Evolutionary conservation across 2,797 vertebrate species (phyloP), one percentile per base, ranked within the genome.

Genomic region (Rhadinocentrus ornatus): DNA sequence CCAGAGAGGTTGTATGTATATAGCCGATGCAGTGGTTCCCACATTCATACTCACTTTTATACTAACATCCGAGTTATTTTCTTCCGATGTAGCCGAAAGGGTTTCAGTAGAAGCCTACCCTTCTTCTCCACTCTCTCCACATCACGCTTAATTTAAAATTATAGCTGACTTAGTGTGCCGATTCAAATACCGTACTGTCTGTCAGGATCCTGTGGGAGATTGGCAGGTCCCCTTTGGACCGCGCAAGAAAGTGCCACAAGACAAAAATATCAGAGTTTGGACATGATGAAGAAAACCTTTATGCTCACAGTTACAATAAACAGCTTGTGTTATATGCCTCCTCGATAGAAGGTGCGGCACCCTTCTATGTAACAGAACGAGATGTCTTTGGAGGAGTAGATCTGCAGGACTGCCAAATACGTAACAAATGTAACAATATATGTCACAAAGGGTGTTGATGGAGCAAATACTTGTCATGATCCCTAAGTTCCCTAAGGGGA

Each of bases 81-180:
- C 80, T 89, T 88, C 81, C 73, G 24, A 82, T 73, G 75, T 72
- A 73, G 88, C 89, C 88, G 77, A 86, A 87, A 81, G 73, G 82
- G 88, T 87, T 92, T 89, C 74, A 90, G 84, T 84, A 78, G 77
- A 81, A 32, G 1, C 32, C 65, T 29, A 69, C 63, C 46, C 68
- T 10, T 55, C 68, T 48, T 22, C 53, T 58, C 60, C 65, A 24
- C 71, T 75, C 66, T 71, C 76, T 74, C 77, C 87, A 88, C 90
- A 93, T 92, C 89, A 93, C 86, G 92, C 90, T 94, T 94, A 93
- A 94, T 95, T 95, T 94, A 93, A 93, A 90, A 87, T 86, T 91
- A 81, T 91, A 90, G 93, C 93, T 93, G 91, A 91, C 89, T 93
- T 92, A 90, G 89, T 94, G 93, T 93, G 84, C 89, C 81, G 86